Evolutionary conservation across 2,113 vertebrate genomes (phyloP).

Genomic region (Oncorhynchus mykiss): DNA sequence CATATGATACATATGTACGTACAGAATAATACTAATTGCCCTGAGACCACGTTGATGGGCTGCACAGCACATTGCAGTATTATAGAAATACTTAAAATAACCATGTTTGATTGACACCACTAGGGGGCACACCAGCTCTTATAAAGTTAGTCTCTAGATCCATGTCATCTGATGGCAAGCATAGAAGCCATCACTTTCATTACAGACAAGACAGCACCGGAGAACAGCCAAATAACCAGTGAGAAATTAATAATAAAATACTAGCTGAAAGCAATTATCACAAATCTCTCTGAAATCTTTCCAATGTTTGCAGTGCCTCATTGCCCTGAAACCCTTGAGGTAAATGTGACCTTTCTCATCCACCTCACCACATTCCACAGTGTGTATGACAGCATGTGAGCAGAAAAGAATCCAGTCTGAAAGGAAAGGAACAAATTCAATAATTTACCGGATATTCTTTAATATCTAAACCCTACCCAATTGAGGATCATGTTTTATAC

Average conservation of each 20-base stretch:
- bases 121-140: slow-evolving; percentile 51
- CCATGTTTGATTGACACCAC: slow-evolving; percentile 26
- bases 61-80: not conserved
- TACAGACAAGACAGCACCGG: not conserved
- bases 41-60: too few species aligned
- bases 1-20: not conserved
- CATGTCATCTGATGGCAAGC: too few species aligned
- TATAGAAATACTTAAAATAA: not conserved
- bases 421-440: too few species aligned
- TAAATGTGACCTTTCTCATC: not conserved
- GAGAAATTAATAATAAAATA: too few species aligned
- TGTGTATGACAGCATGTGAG: not conserved
- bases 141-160: slow-evolving; percentile 3
- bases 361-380: not conserved
- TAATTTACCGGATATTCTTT: too few species aligned
- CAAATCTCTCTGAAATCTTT: too few species aligned
- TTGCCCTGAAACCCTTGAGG: not conserved
- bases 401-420: too few species aligned
- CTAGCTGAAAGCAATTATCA: too few species aligned
- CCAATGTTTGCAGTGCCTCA: not conserved
- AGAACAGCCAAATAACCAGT: too few species aligned
- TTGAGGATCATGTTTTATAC: not conserved
- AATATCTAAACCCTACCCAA: too few species aligned
- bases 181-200: too few species aligned
- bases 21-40: too few species aligned